phyloP scores from a whole-genome alignment of 2,797 vertebrate species.

The Malacoctenus gilli region DNA sequence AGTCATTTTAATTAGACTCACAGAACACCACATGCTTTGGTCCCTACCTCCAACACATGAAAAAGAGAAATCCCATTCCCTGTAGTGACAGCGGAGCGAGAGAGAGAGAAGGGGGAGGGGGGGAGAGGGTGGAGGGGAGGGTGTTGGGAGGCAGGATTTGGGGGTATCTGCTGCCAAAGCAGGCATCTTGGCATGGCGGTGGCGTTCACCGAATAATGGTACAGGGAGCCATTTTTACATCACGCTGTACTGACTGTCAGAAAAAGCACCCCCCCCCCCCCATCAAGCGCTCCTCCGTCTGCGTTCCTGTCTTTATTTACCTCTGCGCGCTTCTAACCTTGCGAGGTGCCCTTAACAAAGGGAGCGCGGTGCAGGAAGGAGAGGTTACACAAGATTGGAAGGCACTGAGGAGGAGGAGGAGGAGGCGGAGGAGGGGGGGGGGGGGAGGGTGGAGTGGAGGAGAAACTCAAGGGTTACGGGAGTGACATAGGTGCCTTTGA shows the following conservation, averaged over 20 bases:
- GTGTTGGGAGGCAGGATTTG: no score
- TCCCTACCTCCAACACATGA: conserved; percentile 62
- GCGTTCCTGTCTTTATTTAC: conserved; percentile 26
- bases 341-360: conserved; percentile 46
- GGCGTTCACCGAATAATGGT: conserved; percentile 52
- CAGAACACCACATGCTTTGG: conserved; percentile 62
- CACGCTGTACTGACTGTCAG: conserved; percentile 57
- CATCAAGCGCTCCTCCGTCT: conserved; percentile 52
- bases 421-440: conserved; percentile 19
- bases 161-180: conserved; percentile 60
- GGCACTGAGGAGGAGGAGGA: conserved; percentile 24
- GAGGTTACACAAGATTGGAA: conserved; percentile 50
- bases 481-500: conserved; percentile 70
- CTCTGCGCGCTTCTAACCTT: conserved; percentile 45
- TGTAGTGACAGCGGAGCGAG: conserved; percentile 48
- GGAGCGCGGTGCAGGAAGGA: conserved; percentile 21
- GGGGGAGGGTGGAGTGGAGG: no score
- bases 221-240: conserved; percentile 55
- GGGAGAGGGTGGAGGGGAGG: no score
- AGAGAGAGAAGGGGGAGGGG: conserved; percentile 4
- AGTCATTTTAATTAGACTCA: conserved; percentile 76
- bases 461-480: conserved; percentile 40
- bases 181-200: conserved; percentile 58
- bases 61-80: conserved; percentile 61
- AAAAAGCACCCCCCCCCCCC: conserved; percentile 43